These are phyloP conservation scores for Cyanoderma ruficeps DNA, from an alignment of 2,113 vertebrate genomes.

Conservation along the genomic window DNA sequence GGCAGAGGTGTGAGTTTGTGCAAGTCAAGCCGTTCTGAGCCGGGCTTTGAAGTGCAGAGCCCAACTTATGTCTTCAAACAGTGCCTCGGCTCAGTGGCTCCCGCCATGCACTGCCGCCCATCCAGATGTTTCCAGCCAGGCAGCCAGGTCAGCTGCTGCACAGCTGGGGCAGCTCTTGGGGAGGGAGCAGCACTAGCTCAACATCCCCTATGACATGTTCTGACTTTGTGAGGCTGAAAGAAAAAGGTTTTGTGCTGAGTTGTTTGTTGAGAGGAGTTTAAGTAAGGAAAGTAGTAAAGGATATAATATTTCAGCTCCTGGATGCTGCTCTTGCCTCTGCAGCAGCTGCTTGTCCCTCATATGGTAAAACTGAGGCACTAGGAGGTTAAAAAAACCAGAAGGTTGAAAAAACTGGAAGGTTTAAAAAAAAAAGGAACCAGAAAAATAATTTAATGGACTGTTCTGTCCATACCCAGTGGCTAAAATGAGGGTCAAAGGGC, in stretches of 20 bases:
- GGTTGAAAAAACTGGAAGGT: not conserved
- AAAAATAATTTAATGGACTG: not conserved
- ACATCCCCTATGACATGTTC: not conserved
- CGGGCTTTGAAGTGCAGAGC: constrained; percentile 27
- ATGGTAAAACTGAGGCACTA: not conserved
- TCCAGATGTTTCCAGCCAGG: constrained; percentile 68
- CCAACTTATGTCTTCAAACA: not conserved
- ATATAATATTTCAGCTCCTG: not conserved
- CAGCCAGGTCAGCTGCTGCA: constrained; percentile 66
- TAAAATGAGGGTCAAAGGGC: not conserved
- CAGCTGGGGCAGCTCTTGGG: constrained; percentile 43
- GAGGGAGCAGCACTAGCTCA: not conserved
- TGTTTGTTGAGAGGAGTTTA: not conserved
- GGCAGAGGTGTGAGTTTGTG: not conserved
- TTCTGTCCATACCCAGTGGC: not conserved
- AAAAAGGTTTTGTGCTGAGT: not conserved
- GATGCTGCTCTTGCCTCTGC: not conserved
- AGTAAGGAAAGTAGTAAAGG: not conserved
- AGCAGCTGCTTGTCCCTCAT: not conserved
- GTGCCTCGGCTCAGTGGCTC: constrained; percentile 9
- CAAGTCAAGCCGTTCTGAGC: constrained; percentile 32
- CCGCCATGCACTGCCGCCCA: not conserved
- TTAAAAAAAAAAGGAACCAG: not conserved
- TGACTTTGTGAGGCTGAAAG: not conserved
- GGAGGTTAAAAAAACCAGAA: not conserved